phyloP scores from a whole-genome alignment of 1,140 invertebrate genomes.

The Drosophila kepulauana region DNA sequence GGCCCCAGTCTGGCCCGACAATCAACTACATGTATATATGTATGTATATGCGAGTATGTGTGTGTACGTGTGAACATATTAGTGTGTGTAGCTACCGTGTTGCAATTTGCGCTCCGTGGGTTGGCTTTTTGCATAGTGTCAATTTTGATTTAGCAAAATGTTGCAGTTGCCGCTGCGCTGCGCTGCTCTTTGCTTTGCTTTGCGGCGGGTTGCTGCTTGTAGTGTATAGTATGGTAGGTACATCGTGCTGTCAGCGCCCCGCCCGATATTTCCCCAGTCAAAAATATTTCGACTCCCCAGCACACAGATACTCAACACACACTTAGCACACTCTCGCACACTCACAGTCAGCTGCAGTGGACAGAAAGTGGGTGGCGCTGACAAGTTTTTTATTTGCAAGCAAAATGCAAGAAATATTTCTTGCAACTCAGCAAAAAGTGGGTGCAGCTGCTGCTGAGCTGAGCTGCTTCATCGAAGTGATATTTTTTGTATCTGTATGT shows the following conservation, averaged over 20 bases:
- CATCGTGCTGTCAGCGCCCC: conserved; percentile 66
- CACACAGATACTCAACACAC: conserved; percentile 11
- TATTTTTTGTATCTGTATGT: conserved; percentile 10
- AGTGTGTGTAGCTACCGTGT: conserved; percentile 66
- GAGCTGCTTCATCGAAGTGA: conserved; percentile 9
- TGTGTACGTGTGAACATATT: conserved; percentile 19
- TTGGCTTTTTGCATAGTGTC: conserved; percentile 79
- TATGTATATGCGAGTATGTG: conserved; percentile 11
- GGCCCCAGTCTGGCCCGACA: conserved; percentile 64
- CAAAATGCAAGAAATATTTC: conserved; percentile 61
- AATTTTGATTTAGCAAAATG: conserved; percentile 79
- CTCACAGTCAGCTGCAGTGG: conserved; percentile 28
- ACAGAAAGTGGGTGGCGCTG: conserved; percentile 76
- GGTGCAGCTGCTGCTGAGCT: conserved; percentile 57
- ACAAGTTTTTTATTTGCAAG: conserved; percentile 53
- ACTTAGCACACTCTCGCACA: conserved; percentile 4
- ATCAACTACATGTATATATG: conserved; percentile 20
- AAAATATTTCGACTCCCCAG: conserved; percentile 54
- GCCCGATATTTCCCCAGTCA: conserved; percentile 62
- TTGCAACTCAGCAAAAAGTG: conserved; percentile 51
- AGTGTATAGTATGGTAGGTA: conserved; percentile 9
- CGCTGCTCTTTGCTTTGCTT: background rate
- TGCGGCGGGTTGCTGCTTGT: conserved; percentile 11
- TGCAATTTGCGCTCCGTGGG: conserved; percentile 68
- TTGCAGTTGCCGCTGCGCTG: conserved; percentile 42